These are phyloP conservation scores for Rallus crepitans DNA, from an alignment of 2,797 vertebrate genomes.

Conservation along the genomic window DNA sequence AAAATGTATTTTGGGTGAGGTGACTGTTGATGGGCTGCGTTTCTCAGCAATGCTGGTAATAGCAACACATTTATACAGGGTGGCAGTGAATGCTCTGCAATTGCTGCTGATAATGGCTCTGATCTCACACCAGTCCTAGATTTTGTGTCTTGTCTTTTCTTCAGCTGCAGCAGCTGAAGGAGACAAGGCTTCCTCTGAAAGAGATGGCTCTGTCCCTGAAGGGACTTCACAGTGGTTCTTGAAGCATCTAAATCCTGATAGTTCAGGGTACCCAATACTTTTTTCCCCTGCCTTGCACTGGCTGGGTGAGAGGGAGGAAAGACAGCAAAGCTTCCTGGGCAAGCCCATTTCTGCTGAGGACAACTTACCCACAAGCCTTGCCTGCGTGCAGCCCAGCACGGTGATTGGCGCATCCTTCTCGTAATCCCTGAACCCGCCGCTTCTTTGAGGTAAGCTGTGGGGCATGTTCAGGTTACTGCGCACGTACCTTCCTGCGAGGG, in stretches of 20 bases:
- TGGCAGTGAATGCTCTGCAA: background rate
- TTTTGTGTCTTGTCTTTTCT: background rate
- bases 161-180: background rate
- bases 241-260: fast-evolving
- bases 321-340: background rate
- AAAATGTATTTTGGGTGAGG: background rate
- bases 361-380: slow-evolving; percentile 90
- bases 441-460: slow-evolving; percentile 88
- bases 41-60: fast-evolving
- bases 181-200: background rate
- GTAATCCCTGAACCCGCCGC: slow-evolving; percentile 91
- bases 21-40: background rate
- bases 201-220: background rate
- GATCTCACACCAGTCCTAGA: background rate
- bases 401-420: slow-evolving; percentile 98
- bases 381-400: slow-evolving; percentile 95
- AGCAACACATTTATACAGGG: too few relatives aligned
- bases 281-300: background rate
- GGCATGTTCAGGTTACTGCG: slow-evolving; percentile 98
- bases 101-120: background rate
- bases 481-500: slow-evolving; percentile 87
- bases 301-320: background rate
- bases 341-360: background rate
- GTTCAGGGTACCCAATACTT: background rate
- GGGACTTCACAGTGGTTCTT: background rate